Conservation (phyloP, 2,888 invertebrate species). For the Erebia aethiops region DNA sequence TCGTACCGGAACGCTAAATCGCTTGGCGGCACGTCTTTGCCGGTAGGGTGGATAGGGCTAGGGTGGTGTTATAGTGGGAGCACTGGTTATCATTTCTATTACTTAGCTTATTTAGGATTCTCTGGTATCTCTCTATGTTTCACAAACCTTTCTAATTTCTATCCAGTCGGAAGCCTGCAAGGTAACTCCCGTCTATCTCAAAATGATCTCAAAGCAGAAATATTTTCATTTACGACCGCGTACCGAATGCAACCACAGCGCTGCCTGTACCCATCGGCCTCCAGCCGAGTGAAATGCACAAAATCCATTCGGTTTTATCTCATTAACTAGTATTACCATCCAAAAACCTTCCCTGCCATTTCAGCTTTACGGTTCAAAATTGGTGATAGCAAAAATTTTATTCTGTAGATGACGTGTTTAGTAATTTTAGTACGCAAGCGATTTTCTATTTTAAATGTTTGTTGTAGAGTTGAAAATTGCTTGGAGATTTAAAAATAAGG, state of each 20-base stretch:
- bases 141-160: neutral
- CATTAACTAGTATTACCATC: constrained; percentile 50
- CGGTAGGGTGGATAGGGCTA: no score
- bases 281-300: constrained; percentile 75
- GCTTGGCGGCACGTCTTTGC: no score
- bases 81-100: no score
- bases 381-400: constrained; percentile 47
- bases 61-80: no score
- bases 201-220: constrained; percentile 43
- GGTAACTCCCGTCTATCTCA: constrained; percentile 28
- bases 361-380: constrained; percentile 47
- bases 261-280: constrained; percentile 53
- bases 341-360: constrained; percentile 47
- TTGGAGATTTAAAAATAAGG: constrained; percentile 53
- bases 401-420: constrained; percentile 62
- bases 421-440: constrained; percentile 52
- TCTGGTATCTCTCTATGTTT: neutral
- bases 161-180: constrained; percentile 1
- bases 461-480: constrained; percentile 54
- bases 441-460: constrained; percentile 52
- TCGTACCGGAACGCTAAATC: no score
- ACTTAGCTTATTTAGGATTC: no score
- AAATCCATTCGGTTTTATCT: constrained; percentile 80
- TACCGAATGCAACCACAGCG: constrained; percentile 43
- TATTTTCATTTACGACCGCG: constrained; percentile 50